Base-by-base conservation (phyloP, 2,797 vertebrate genomes). In the Chaetodon trifasciatus region DNA sequence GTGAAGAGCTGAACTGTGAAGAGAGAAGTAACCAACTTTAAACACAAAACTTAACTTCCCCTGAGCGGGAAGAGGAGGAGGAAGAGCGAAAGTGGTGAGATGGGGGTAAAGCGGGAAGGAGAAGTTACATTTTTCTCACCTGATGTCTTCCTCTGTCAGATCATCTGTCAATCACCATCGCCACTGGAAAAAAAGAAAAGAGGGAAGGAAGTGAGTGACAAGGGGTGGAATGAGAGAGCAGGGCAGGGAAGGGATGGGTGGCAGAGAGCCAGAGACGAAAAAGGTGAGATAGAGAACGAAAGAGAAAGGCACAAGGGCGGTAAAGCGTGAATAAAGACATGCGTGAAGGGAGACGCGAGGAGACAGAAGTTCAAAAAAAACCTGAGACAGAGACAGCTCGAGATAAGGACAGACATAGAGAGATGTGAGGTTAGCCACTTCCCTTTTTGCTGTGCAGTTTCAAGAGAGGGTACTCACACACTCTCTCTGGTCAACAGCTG, bases 81-180 rank as follows among this genome's bases (percentile, higher is more conserved):
- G 62, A 40, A 21, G 66, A 56, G 37, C 3, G 21, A 70, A 61
- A 60, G 44, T 15, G 64, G 65, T 24, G 10, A 13, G 58, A 17
- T 46, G 50, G 55, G 58, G 47, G 68, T 44, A 65, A 69, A 47
- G 63, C 3, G 50, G 76, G 57, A 82, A 76, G 52, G 57, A 88
- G 70, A 84, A 90, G 72, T 78, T 82, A 77, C 88, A 74, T 70
- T 86, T 88, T 65, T 68, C 93, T 94, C 91, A 96, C 95, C 94
- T 94, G 93, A 92, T 91, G 89, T 93, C 88, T 93, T 93, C 92
- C 89, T 91, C 81, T 90, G 87, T 95, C 94, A 95, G 91, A 95
- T 96, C 94, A 96, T 94, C 93, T 95, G 93, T 94, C 92, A 91
- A 90, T 92, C 91, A 94, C 87, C 95, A 95, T 95, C 80, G 89